Evolutionary conservation across 2,113 vertebrate genomes (phyloP).

Genomic region (Talpa occidentalis): DNA sequence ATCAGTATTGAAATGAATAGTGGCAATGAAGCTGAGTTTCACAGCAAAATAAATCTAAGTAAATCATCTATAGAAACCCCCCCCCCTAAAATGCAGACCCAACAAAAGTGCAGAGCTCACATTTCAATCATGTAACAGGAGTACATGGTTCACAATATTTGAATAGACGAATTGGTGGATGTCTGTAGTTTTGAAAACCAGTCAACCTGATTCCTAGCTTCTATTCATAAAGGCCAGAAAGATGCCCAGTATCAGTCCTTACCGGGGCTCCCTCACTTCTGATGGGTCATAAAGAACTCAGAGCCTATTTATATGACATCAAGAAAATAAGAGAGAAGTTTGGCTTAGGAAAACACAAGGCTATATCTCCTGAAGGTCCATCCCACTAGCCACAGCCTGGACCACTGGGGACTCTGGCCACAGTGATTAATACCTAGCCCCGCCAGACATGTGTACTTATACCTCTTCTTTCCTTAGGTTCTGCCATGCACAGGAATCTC

Average conservation of each 20-base stretch:
- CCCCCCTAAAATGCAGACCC: conserved; percentile 16
- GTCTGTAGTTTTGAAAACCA: conserved; percentile 46
- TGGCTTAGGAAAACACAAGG: conserved; percentile 1
- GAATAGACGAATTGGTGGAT: not conserved
- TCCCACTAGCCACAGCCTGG: not conserved
- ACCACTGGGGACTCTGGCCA: not conserved
- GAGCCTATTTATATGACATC: not conserved
- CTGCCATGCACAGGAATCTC: not conserved
- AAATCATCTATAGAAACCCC: not conserved
- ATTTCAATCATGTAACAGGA: conserved; percentile 45
- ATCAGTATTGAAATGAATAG: not conserved
- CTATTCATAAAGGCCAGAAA: not conserved
- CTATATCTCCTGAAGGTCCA: not conserved
- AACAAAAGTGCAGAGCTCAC: not conserved
- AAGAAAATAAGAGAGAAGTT: not conserved
- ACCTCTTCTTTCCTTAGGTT: not conserved
- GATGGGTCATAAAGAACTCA: not conserved
- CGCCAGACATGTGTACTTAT: not conserved
- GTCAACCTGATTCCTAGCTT: not conserved
- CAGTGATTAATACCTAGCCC: not conserved
- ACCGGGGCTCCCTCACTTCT: not conserved
- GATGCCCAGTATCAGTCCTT: not conserved
- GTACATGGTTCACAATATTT: not conserved
- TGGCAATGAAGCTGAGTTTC: not conserved
- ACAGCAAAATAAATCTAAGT: conserved; percentile 11